phyloP scores from a whole-genome alignment of 37 sponge, comb jelly and placozoan species.

The Cladorhizidae sp. region DNA sequence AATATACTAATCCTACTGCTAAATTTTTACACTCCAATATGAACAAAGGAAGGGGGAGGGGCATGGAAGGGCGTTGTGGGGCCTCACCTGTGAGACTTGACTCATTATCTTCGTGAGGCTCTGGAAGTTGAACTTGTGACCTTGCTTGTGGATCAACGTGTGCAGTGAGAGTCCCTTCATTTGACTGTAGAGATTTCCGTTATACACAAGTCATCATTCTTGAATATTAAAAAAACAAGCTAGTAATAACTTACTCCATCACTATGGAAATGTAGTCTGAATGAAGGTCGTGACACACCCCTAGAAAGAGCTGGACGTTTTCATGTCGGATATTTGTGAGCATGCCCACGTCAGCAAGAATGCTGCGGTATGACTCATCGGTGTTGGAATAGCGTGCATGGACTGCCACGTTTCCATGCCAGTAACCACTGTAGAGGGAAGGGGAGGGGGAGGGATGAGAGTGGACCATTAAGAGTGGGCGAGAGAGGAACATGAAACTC shows the following conservation, averaged over 20 bases:
- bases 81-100: constrained; percentile 65
- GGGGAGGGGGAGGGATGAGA: background rate
- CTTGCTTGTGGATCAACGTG: constrained; percentile 38
- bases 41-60: no score
- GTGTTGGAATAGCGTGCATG: constrained; percentile 24
- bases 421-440: constrained; percentile 56
- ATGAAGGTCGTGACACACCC: constrained; percentile 55
- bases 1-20: no score
- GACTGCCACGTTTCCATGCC: constrained; percentile 67
- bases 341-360: constrained; percentile 40
- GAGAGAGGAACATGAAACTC: background rate
- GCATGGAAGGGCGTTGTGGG: background rate
- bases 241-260: constrained; percentile 31
- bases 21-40: no score
- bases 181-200: constrained; percentile 22
- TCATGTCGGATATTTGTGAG: constrained; percentile 71
- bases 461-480: background rate
- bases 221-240: background rate
- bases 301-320: constrained; percentile 74
- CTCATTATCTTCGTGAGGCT: constrained; percentile 40
- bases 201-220: background rate
- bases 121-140: constrained; percentile 28
- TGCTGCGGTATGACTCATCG: constrained; percentile 1
- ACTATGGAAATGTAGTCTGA: constrained; percentile 23
- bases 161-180: constrained; percentile 55